A percentile compares a stretch with the other conserved stretches of the same genome.
phyloP scores from a whole-genome alignment of 2,888 invertebrate genomes.

The Xanthorhoe spadicearia region DNA sequence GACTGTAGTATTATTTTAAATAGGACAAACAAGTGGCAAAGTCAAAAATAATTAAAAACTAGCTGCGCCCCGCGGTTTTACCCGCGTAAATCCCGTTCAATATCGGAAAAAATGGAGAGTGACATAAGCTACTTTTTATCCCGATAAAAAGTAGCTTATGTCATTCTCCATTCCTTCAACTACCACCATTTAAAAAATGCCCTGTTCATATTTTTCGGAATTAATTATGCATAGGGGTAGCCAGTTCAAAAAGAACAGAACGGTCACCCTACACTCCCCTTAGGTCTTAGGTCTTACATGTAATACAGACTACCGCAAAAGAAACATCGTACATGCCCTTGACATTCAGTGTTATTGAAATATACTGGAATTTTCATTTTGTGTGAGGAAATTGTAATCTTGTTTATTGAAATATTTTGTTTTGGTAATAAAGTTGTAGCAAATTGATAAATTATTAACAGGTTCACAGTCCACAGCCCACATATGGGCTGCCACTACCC shows the following conservation, averaged over 20 bases:
- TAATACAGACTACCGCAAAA: constrained; percentile 38
- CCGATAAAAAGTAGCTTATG: too few relatives aligned
- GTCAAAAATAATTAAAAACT: too few relatives aligned
- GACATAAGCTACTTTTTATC: too few relatives aligned
- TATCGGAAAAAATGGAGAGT: too few relatives aligned
- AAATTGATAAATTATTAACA: too few relatives aligned
- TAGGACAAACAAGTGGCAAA: not conserved
- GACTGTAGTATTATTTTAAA: not conserved
- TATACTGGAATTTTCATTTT: not conserved
- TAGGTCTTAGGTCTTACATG: constrained; percentile 37
- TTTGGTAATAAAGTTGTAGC: not conserved
- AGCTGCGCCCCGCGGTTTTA: too few relatives aligned
- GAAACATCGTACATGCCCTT: constrained; percentile 30
- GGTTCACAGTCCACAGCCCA: too few relatives aligned
- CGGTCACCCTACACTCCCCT: constrained; percentile 34
- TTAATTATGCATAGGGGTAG: not conserved
- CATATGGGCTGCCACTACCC: too few relatives aligned
- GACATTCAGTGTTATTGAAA: constrained; percentile 21
- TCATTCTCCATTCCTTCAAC: too few relatives aligned
- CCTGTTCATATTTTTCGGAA: too few relatives aligned
- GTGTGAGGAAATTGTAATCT: not conserved
- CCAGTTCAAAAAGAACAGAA: not conserved
- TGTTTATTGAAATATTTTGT: not conserved
- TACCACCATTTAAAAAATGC: too few relatives aligned
- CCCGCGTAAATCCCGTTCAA: too few relatives aligned